Evolutionary conservation across 2,113 vertebrate species (phyloP), one percentile per base, ranked within the genome.

Genomic region (Terrapene triunguis): DNA sequence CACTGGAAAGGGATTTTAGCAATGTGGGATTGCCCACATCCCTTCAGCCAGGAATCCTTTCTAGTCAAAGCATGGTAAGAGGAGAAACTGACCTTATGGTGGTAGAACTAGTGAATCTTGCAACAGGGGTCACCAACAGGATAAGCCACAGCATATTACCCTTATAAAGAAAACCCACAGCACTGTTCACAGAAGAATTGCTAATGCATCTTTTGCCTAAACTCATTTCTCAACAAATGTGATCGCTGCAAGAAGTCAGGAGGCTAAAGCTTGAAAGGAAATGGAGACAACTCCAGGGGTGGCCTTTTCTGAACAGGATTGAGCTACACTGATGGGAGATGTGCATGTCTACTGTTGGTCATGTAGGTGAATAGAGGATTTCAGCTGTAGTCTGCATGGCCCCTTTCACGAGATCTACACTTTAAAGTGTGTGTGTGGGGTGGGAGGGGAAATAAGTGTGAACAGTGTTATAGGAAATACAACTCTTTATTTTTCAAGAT

Each of bases 401-500:
- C 81, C 16, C 47, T 87, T 76, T 47, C 50, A 53, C 42, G 55
- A 69, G 25, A 92, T 48, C 19, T 4, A 48, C 59, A 48, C 48
- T 82, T 47, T 84, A 35, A 94, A 80, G 50, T 62, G 57, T 14
- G 44, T 47, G 44, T 42, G 57, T 59, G 27, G 13, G 22, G 57
- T 12, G 57, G 4, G 9, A 17, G 87, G 82, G 35, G 54, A 76
- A 57, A 54, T 51, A 86, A 82, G 10, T 25, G 50, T 74, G 83
- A 93, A 44, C 4, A 65, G 19, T 32, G n/a, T 38, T 27, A 65
- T 48, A 42, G 79, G 85, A 74, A 78, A 44, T 47, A 27, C 42
- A 92, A 54, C 32, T 29, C 65, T 96, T 94, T 86, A 95, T 95
- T 97, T 91, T 11, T 35, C 91, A 72, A 47, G 22, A 55, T 32